These are phyloP conservation scores for Scaptomyza pallida DNA, from an alignment of 1,140 invertebrate genomes.

Conservation along the genomic window DNA sequence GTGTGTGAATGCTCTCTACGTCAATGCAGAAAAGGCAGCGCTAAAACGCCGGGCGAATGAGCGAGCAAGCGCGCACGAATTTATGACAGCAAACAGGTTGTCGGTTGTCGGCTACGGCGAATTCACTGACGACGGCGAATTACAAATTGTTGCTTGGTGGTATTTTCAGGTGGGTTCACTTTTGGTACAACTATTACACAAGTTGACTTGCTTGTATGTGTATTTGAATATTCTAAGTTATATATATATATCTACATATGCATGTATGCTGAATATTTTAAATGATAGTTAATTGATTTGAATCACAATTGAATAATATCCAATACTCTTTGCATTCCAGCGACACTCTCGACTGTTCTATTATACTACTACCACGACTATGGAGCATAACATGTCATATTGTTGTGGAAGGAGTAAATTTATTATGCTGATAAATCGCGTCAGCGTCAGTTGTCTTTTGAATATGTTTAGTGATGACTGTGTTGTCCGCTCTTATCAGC, in stretches of 20 bases:
- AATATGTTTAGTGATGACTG: constrained; percentile 31
- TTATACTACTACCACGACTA: no score
- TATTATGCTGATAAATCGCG: constrained; percentile 36
- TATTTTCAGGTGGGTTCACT: constrained; percentile 48
- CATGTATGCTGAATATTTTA: neutral
- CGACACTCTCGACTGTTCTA: constrained; percentile 39
- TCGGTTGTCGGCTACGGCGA: constrained; percentile 54
- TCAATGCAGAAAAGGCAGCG: constrained; percentile 51
- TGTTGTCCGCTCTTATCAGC: constrained; percentile 52
- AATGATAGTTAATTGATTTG: constrained; percentile 18
- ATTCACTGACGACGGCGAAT: constrained; percentile 57
- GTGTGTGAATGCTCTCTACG: constrained; percentile 46
- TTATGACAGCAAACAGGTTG: constrained; percentile 73
- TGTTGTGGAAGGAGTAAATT: constrained; percentile 34
- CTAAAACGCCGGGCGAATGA: constrained; percentile 54
- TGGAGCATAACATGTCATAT: constrained; percentile 63
- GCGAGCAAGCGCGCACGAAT: constrained; percentile 44
- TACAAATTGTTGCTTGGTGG: constrained; percentile 24
- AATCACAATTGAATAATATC: constrained; percentile 57
- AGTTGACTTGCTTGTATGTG: neutral
- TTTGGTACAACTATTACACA: constrained; percentile 19
- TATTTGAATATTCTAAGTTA: constrained; percentile 25
- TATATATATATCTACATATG: neutral
- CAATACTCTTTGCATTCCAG: constrained; percentile 35
- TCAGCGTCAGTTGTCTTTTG: constrained; percentile 33